Conservation (phyloP, 2,113 vertebrate species). For the Semnornis frantzii region DNA sequence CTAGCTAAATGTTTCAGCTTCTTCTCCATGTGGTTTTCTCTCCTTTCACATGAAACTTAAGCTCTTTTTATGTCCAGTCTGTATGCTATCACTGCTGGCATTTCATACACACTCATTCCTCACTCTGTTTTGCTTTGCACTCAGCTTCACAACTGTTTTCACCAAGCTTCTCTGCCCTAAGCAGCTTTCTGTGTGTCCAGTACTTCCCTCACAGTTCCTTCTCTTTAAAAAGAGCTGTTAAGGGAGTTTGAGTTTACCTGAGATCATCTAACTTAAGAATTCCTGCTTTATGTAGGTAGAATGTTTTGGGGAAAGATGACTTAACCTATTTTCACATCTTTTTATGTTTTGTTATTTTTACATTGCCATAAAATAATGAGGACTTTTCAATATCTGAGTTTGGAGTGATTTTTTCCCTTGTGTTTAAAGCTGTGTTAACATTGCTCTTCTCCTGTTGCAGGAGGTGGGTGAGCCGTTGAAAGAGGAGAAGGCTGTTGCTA, state of each 20-base stretch:
- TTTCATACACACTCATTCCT: neutral
- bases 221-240: neutral
- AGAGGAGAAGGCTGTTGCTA: slow-evolving; percentile 98
- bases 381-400: neutral
- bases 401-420: neutral
- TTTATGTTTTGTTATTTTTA: neutral
- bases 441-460: slow-evolving; percentile 71
- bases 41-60: neutral
- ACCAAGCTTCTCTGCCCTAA: neutral
- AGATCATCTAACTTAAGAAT: neutral
- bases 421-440: slow-evolving; percentile 21
- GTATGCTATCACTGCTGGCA: neutral
- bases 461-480: slow-evolving; percentile 98
- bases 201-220: neutral
- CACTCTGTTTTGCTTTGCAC: neutral
- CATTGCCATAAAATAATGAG: neutral
- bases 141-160: neutral
- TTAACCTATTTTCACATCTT: neutral
- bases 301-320: neutral
- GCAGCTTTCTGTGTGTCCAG: neutral
- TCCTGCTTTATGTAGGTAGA: neutral
- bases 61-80: neutral
- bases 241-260: neutral
- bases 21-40: neutral
- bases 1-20: neutral